These are phyloP conservation scores for Tupiocoris notatus DNA, from an alignment of 2,888 invertebrate genomes.

Conservation along the genomic window DNA sequence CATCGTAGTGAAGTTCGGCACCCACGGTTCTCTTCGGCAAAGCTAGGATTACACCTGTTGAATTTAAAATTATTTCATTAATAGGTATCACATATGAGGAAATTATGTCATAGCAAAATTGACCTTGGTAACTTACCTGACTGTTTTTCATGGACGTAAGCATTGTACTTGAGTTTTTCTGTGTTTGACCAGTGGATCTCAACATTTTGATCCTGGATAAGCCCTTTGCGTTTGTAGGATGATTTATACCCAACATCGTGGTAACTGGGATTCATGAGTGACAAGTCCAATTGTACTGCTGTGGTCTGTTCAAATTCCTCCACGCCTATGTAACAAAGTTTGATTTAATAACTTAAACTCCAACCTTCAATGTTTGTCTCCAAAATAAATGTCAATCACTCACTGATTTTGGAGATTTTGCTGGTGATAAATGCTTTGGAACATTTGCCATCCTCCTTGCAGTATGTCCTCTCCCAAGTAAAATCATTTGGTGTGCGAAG, in stretches of 20 bases:
- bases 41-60: conserved; percentile 60
- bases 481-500: conserved; percentile 36
- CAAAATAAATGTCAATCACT: conserved; percentile 5
- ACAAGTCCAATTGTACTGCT: conserved; percentile 37
- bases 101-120: background rate
- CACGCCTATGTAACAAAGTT: conserved; percentile 16
- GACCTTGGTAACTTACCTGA: conserved; percentile 57
- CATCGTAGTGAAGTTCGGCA: conserved; percentile 59
- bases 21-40: conserved; percentile 69
- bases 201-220: conserved; percentile 58
- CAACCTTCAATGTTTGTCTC: background rate
- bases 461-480: conserved; percentile 40
- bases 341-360: background rate
- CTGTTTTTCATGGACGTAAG: conserved; percentile 64
- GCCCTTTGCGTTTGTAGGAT: conserved; percentile 38
- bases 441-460: conserved; percentile 42
- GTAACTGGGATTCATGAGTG: conserved; percentile 36
- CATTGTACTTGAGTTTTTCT: conserved; percentile 68
- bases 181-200: conserved; percentile 70
- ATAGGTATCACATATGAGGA: background rate
- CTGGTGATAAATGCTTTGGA: conserved; percentile 55
- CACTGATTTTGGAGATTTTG: conserved; percentile 26
- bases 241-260: conserved; percentile 70
- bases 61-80: conserved; percentile 13
- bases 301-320: conserved; percentile 39